Conservation (phyloP, 2,797 vertebrate genomes). For the Dipus sagitta region DNA sequence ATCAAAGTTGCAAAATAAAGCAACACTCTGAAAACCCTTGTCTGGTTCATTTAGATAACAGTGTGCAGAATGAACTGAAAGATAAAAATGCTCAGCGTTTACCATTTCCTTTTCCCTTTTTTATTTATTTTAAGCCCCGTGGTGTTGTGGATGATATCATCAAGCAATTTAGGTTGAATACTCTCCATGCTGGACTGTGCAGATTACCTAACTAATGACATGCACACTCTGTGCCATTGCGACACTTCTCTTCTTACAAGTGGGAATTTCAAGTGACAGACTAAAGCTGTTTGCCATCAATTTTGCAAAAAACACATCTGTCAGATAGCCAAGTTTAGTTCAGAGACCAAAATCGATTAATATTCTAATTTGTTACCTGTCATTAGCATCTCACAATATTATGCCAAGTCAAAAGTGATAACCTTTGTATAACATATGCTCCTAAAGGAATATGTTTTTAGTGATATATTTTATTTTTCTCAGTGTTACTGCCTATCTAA, state of each 20-base stretch:
- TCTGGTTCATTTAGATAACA: conserved; percentile 77
- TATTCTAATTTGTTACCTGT: conserved; percentile 87
- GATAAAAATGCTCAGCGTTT: conserved; percentile 64
- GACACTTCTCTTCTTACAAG: conserved; percentile 83
- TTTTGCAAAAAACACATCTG: conserved; percentile 86
- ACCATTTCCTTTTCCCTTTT: conserved; percentile 22
- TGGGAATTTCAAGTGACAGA: conserved; percentile 87
- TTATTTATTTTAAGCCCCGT: not conserved
- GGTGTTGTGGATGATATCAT: conserved; percentile 72
- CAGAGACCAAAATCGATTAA: conserved; percentile 84
- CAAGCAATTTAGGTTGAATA: conserved; percentile 80
- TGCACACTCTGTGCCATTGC: conserved; percentile 74
- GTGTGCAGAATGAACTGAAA: conserved; percentile 69
- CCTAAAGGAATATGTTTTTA: conserved; percentile 74
- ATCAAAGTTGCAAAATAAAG: conserved; percentile 81
- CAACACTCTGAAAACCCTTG: conserved; percentile 60
- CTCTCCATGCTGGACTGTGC: conserved; percentile 76
- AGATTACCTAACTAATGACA: conserved; percentile 84
- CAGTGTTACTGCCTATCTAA: not conserved
- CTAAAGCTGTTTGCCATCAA: conserved; percentile 87
- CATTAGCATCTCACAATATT: conserved; percentile 82
- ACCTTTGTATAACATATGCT: conserved; percentile 73
- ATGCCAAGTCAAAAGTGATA: conserved; percentile 79
- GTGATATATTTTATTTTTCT: conserved; percentile 52
- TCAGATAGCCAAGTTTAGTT: conserved; percentile 84